phyloP scores from a whole-genome alignment of 2,113 vertebrate species.

The Salvelinus namaycush region DNA sequence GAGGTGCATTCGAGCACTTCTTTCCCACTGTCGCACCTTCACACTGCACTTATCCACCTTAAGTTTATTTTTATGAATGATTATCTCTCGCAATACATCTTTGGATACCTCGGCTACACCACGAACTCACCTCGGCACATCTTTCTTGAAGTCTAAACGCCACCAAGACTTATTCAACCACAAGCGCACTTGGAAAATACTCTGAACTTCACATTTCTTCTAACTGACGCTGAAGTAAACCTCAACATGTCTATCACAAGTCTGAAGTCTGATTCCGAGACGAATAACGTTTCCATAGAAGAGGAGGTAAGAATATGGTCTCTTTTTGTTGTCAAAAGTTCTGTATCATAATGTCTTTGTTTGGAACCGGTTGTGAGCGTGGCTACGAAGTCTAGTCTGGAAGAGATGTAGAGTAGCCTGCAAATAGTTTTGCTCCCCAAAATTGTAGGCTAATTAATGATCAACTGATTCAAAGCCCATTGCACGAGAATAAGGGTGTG shows the following conservation, averaged over 20 bases:
- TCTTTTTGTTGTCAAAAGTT: neutral
- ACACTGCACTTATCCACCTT: conserved; percentile 60
- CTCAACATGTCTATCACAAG: conserved; percentile 62
- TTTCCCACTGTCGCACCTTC: conserved; percentile 64
- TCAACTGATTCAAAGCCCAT: no score
- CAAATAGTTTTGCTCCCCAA: no score
- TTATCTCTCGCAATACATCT: conserved; percentile 54
- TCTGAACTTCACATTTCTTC: conserved; percentile 46
- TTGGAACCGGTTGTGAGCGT: no score
- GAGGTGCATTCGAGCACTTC: conserved; percentile 63
- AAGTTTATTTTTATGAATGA: conserved; percentile 67
- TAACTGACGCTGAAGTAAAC: conserved; percentile 37
- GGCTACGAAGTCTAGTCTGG: no score
- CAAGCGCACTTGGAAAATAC: conserved; percentile 61
- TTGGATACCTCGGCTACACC: conserved; percentile 51
- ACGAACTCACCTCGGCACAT: conserved; percentile 66
- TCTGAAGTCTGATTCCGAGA: conserved; percentile 71
- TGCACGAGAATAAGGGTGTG: no score
- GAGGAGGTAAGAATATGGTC: conserved; percentile 70
- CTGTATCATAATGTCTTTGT: no score
- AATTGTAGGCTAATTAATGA: no score
- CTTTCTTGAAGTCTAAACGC: conserved; percentile 58
- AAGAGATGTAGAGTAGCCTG: no score
- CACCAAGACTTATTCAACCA: conserved; percentile 62
- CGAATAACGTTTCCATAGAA: conserved; percentile 73